Evolutionary conservation across 1,140 invertebrate genomes (phyloP).

Genomic region (Drosophila trapezifrons): DNA sequence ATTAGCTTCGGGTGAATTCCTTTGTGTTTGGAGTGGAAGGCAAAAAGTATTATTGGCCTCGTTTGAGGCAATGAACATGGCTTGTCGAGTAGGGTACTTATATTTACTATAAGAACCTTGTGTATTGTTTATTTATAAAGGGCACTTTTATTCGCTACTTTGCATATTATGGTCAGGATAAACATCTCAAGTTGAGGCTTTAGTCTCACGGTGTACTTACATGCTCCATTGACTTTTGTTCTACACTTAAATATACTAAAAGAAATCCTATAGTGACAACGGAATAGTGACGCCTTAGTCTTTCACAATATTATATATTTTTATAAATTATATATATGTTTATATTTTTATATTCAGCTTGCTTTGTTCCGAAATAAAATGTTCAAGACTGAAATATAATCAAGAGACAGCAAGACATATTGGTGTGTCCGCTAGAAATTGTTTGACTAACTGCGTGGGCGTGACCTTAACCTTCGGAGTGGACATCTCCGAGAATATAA

Average conservation of each 20-base stretch:
- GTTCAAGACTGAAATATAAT: slow-evolving; percentile 16
- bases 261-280: neutral
- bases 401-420: slow-evolving; percentile 13
- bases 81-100: neutral
- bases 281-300: slow-evolving; percentile 5
- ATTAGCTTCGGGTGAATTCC: slow-evolving; percentile 10
- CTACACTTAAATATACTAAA: neutral
- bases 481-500: slow-evolving; percentile 25
- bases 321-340: neutral
- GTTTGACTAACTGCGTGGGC: slow-evolving; percentile 31
- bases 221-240: neutral
- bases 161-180: neutral
- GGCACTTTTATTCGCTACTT: neutral
- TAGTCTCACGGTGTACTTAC: neutral
- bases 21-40: neutral
- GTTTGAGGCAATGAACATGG: neutral
- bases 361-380: slow-evolving; percentile 29
- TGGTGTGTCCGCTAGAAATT: slow-evolving; percentile 11
- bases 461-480: slow-evolving; percentile 46
- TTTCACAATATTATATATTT: slow-evolving; percentile 2
- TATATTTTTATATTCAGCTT: slow-evolving; percentile 13
- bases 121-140: neutral
- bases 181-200: neutral
- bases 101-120: neutral
- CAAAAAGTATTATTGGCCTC: neutral